Evolutionary conservation across 2,888 invertebrate species (phyloP).

Genomic region (Chloromyia formosa): DNA sequence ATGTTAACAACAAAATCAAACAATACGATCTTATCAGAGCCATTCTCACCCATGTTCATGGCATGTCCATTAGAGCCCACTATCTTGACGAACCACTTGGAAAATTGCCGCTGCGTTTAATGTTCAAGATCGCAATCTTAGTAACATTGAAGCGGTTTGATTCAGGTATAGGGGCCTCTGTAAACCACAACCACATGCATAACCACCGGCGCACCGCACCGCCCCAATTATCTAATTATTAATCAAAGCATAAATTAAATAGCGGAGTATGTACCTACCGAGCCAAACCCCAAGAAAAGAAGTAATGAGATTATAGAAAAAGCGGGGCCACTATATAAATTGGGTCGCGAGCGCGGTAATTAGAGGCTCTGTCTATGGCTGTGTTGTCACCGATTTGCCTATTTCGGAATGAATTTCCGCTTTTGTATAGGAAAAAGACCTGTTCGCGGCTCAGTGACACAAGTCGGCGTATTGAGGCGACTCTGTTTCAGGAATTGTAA

Average conservation of each 20-base stretch:
- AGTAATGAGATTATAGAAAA: not conserved
- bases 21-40: slow-evolving; percentile 13
- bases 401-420: slow-evolving; percentile 9
- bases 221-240: slow-evolving; percentile 15
- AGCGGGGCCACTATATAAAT: not conserved
- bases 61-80: not conserved
- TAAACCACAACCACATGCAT: too few relatives aligned
- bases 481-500: slow-evolving; percentile 8
- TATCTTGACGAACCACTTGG: too few relatives aligned
- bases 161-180: too few relatives aligned
- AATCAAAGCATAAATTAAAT: slow-evolving; percentile 32
- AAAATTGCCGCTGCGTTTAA: too few relatives aligned
- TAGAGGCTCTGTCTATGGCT: slow-evolving; percentile 8
- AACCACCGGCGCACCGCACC: too few relatives aligned
- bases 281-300: slow-evolving; percentile 6
- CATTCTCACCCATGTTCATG: slow-evolving; percentile 11
- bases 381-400: slow-evolving; percentile 10
- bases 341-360: not conserved
- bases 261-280: not conserved
- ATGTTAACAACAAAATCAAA: slow-evolving; percentile 22
- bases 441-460: not conserved
- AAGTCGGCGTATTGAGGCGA: not conserved
- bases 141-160: too few relatives aligned
- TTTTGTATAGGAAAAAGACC: not conserved
- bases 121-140: too few relatives aligned